These are phyloP conservation scores for Alosa sapidissima DNA, from an alignment of 2,797 vertebrate species.

Conservation along the genomic window DNA sequence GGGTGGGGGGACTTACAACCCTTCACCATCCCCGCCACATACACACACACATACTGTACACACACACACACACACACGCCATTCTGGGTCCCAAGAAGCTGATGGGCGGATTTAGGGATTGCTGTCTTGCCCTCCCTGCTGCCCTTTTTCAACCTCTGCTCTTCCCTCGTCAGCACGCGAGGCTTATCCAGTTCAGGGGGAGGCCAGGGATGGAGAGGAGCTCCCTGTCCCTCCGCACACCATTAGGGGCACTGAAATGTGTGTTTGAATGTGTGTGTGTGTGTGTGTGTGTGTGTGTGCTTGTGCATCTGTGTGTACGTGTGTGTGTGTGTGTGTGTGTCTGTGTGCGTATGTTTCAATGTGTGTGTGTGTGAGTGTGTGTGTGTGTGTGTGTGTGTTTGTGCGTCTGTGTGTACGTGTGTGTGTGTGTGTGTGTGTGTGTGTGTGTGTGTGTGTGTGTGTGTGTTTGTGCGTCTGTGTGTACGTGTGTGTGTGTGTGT, in stretches of 20 bases:
- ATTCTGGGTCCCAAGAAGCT: not conserved
- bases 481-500: not conserved
- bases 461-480: not conserved
- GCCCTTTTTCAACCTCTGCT: not conserved
- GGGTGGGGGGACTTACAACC: no score
- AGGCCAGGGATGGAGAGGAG: not conserved
- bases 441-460: conserved; percentile 1
- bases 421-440: not conserved
- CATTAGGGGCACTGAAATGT: not conserved
- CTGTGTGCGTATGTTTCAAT: not conserved
- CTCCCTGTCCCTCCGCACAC: not conserved
- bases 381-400: not conserved
- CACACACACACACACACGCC: conserved; percentile 9
- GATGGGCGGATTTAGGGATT: conserved; percentile 1
- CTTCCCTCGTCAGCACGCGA: not conserved
- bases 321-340: not conserved
- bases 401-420: not conserved
- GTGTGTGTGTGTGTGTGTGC: not conserved
- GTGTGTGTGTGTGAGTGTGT: not conserved
- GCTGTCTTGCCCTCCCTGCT: not conserved
- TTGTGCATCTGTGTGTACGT: not conserved
- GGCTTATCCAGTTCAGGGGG: not conserved
- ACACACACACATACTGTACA: not conserved
- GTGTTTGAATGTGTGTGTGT: not conserved
- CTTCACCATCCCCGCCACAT: not conserved